Evolutionary conservation across 2,888 invertebrate genomes (phyloP), one percentile per base, ranked within the genome.

Genomic region (Conistra vaccinii): DNA sequence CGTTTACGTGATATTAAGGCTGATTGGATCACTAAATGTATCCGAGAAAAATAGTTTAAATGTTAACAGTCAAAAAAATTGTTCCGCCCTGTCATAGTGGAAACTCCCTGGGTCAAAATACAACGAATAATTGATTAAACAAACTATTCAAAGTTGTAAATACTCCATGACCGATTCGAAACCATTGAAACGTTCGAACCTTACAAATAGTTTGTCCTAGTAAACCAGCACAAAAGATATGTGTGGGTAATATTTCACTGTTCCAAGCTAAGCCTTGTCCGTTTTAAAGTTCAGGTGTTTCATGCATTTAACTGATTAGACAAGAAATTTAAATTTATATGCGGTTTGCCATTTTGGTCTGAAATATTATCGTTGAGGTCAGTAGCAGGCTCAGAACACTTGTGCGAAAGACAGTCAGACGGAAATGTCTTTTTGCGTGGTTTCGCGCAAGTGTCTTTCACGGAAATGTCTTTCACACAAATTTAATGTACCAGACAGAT

Each of bases 251-350:
- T 79, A 65, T 51, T 80, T 80, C 35, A 80, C n/a, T 69, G 58
- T 73, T 3, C 10, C 14, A 39, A 51, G n/a, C 10, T 20, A 39
- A 51, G n/a, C 55, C 62, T 70, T 20, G 23, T 7, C 32, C n/a
- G 55, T 69, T 78, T 58, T 62, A 69, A 83, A 79, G 76, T 73
- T 73, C 73, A 79, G 32, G 32, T 79, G 32, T 53, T 45, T 35
- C 67, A 73, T 14, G 63, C 69, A 73, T 66, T 76, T 67, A 76
- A 55, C 66, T 70, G 62, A 73, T 76, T 66, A 73, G 68, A 73
- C 68, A 71, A 68, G 72, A n/a, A 48, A 48, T 71, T 23, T n/a
- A 73, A 73, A 79, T 83, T 70, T 76, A 76, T 83, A 70, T 58
- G 32, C 60, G 42, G 60, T 62, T 75, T 71, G 60, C 48, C 68